Conservation (phyloP, 2,797 vertebrate genomes). For the Sebastes paucispinis region DNA sequence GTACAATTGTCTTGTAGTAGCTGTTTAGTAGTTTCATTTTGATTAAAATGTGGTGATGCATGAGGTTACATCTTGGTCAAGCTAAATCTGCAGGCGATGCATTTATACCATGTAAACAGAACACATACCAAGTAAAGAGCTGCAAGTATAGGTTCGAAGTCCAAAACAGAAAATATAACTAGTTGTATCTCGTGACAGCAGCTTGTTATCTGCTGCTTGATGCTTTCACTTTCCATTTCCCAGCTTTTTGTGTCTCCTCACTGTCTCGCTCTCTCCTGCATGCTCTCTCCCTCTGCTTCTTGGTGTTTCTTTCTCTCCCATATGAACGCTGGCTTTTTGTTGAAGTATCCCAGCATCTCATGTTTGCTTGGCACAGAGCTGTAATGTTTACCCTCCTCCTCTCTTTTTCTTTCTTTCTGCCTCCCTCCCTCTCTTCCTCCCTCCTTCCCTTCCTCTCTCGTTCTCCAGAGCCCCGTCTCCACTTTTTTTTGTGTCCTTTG, state of each 20-base stretch:
- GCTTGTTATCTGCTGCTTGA: conserved; percentile 11
- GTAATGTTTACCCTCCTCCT: conserved; percentile 77
- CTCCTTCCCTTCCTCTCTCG: conserved; percentile 24
- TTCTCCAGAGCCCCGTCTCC: conserved; percentile 23
- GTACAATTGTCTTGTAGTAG: neutral
- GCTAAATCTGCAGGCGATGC: neutral
- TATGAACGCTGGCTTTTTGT: conserved; percentile 65
- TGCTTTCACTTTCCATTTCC: conserved; percentile 69
- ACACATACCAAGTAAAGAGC: neutral
- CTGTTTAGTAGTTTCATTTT: neutral
- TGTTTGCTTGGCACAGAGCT: conserved; percentile 81
- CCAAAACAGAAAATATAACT: neutral
- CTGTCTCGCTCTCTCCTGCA: neutral
- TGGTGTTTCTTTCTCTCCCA: conserved; percentile 15
- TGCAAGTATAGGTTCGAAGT: neutral
- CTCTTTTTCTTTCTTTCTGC: conserved; percentile 22
- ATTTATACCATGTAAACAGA: neutral
- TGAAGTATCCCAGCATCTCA: conserved; percentile 80
- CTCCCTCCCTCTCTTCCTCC: conserved; percentile 1
- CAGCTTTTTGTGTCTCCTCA: neutral
- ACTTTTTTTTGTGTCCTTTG: conserved; percentile 48
- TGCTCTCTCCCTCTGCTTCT: neutral
- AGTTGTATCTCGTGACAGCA: neutral
- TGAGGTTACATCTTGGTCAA: neutral
- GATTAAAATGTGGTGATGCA: neutral